Conservation (phyloP, 1,140 invertebrate genomes). For the Aphis gossypii region DNA sequence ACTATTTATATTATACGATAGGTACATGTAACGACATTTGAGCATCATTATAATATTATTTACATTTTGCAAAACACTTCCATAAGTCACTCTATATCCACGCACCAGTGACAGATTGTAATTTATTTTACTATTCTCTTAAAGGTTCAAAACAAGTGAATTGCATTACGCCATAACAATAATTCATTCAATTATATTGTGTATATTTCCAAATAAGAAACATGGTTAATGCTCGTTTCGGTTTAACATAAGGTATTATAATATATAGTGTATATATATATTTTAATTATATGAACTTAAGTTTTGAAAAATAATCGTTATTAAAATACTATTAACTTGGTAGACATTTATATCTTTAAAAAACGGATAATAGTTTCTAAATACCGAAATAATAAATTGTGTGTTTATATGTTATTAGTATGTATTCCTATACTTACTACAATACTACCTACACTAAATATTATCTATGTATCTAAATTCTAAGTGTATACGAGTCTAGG, state of each 20-base stretch:
- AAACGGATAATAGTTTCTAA: background rate
- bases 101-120: background rate
- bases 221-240: background rate
- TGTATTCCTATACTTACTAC: background rate
- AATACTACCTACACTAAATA: background rate
- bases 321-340: background rate
- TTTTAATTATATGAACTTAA: background rate
- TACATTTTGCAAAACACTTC: background rate
- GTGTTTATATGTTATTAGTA: background rate
- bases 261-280: background rate
- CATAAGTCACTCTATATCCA: conserved; percentile 7
- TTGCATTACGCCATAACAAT: background rate
- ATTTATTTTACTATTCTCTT: conserved; percentile 17
- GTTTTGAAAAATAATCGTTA: background rate
- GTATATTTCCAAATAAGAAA: background rate
- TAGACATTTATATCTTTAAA: background rate
- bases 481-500: background rate
- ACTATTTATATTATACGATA: background rate
- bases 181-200: conserved; percentile 2
- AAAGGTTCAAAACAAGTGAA: background rate
- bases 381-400: background rate
- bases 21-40: background rate
- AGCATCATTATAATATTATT: background rate
- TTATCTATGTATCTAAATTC: background rate
- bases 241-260: background rate